Evolutionary conservation across 2,797 vertebrate species (phyloP).

Genomic region (Falco rusticolus): DNA sequence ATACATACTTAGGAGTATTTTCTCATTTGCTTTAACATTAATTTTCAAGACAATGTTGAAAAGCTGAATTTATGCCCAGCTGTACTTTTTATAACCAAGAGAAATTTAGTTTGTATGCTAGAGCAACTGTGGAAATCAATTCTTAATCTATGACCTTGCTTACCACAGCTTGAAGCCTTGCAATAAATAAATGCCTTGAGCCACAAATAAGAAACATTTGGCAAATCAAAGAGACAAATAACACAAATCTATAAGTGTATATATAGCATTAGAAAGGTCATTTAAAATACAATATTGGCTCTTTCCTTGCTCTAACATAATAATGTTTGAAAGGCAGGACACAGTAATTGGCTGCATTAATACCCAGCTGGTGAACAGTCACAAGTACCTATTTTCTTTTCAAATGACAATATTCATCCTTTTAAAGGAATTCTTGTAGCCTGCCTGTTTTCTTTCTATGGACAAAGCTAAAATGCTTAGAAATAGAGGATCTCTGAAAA

Average conservation of each 20-base stretch:
- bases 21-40: constrained; percentile 18
- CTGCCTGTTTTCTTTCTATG: not conserved
- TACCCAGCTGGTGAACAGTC: constrained; percentile 9
- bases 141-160: constrained; percentile 51
- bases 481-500: not conserved
- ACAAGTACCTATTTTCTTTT: not conserved
- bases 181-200: constrained; percentile 62
- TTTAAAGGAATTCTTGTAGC: not conserved
- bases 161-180: constrained; percentile 56
- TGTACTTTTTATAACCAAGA: constrained; percentile 26
- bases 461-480: not conserved
- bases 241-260: constrained; percentile 55
- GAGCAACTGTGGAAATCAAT: constrained; percentile 50
- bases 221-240: constrained; percentile 31
- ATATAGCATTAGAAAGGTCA: constrained; percentile 59
- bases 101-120: constrained; percentile 52
- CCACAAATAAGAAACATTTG: constrained; percentile 40
- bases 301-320: constrained; percentile 45
- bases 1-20: not conserved
- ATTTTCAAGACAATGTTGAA: constrained; percentile 22
- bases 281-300: constrained; percentile 41
- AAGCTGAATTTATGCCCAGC: constrained; percentile 27
- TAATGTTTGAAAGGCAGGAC: constrained; percentile 30
- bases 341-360: constrained; percentile 51
- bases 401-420: not conserved